Conservation (phyloP, 2,888 invertebrate species). For the Synergus laeviventris region DNA sequence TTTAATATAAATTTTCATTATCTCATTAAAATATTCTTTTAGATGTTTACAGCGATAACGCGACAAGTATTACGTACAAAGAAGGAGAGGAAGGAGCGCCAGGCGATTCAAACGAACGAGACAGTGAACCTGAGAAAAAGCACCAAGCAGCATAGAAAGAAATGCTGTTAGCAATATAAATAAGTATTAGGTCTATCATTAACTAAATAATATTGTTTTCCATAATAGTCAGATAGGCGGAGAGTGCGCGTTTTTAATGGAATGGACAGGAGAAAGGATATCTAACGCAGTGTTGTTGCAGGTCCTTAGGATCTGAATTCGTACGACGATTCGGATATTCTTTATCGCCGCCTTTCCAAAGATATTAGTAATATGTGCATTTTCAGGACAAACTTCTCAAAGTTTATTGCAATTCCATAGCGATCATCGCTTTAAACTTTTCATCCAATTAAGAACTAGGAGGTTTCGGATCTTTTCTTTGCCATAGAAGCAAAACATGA, state of each 20-base stretch:
- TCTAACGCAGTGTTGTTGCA: constrained; percentile 62
- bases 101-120: constrained; percentile 82
- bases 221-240: constrained; percentile 60
- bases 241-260: constrained; percentile 58
- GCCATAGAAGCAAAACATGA: constrained; percentile 50
- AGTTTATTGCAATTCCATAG: constrained; percentile 59
- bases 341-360: constrained; percentile 57
- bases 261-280: constrained; percentile 61
- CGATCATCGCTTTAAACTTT: constrained; percentile 49
- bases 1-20: too few species aligned
- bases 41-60: constrained; percentile 86
- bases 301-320: constrained; percentile 58
- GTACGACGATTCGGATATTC: constrained; percentile 59
- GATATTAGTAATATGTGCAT: constrained; percentile 41
- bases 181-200: constrained; percentile 54
- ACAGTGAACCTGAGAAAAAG: constrained; percentile 85
- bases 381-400: constrained; percentile 51
- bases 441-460: constrained; percentile 42
- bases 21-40: constrained; percentile 51
- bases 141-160: constrained; percentile 79
- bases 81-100: constrained; percentile 87
- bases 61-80: constrained; percentile 91
- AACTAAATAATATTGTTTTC: constrained; percentile 61
- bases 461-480: constrained; percentile 52
- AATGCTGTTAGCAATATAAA: constrained; percentile 72